Percentiles rank a stretch among this genome's conserved stretches.
Conservation (phyloP, 1,140 invertebrate species). For the Papilio machaon region DNA sequence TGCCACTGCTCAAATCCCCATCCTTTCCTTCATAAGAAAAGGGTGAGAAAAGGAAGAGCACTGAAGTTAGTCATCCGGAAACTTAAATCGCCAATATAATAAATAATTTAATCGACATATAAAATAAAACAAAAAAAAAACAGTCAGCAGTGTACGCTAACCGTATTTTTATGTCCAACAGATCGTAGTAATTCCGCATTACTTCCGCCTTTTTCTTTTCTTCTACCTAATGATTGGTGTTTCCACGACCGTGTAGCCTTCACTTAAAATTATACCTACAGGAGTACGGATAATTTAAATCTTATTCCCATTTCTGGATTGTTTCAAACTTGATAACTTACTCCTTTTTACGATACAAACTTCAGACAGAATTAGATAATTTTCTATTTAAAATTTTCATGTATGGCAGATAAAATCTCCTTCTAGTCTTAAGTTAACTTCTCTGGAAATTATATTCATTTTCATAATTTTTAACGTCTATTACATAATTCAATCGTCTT, state of each 20-base stretch:
- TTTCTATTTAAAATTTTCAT: too few relatives aligned
- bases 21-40: too few relatives aligned
- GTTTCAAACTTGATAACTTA: background rate
- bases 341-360: too few relatives aligned
- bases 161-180: constrained; percentile 32
- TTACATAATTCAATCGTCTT: too few relatives aligned
- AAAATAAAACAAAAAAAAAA: background rate
- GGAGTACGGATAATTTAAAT: background rate
- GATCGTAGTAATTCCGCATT: constrained; percentile 37
- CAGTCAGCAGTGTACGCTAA: constrained; percentile 32
- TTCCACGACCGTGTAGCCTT: constrained; percentile 21
- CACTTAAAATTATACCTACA: constrained; percentile 10
- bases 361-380: too few relatives aligned
- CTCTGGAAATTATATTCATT: too few relatives aligned
- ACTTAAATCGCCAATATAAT: background rate
- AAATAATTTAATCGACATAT: background rate
- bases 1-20: too few relatives aligned
- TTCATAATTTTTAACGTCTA: too few relatives aligned
- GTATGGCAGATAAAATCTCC: too few relatives aligned
- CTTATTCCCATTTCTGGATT: background rate
- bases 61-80: background rate
- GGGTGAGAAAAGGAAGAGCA: too few relatives aligned
- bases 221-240: constrained; percentile 38
- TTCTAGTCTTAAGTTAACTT: too few relatives aligned
- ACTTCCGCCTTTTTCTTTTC: constrained; percentile 30